Conservation (phyloP, 2,888 invertebrate species). For the Pterobdella sp. region DNA sequence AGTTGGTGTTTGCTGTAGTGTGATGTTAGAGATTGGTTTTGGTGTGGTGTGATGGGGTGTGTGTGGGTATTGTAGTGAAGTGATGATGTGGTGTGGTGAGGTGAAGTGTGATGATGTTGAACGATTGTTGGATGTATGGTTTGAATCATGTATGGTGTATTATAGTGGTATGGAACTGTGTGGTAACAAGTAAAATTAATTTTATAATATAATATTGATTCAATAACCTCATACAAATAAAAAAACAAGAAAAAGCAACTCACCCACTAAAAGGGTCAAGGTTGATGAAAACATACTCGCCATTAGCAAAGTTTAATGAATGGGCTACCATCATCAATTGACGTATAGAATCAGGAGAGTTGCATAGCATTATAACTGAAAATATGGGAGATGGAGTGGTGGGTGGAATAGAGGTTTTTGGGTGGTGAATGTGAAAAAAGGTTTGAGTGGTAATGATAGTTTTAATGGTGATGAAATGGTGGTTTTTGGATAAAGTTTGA, state of each 20-base stretch:
- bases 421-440: too few species aligned
- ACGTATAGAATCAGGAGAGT: slow-evolving; percentile 25
- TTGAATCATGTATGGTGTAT: neutral
- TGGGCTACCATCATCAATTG: slow-evolving; percentile 26
- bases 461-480: too few species aligned
- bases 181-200: neutral
- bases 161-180: neutral
- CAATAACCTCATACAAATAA: too few species aligned
- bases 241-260: neutral
- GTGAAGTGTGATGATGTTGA: neutral
- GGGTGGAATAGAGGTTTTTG: too few species aligned
- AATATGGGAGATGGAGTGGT: neutral
- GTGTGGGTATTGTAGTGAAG: too few species aligned
- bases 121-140: neutral
- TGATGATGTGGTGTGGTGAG: neutral
- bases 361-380: slow-evolving; percentile 26
- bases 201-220: too few species aligned
- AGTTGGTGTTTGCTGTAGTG: slow-evolving; percentile 50
- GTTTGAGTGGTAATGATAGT: too few species aligned
- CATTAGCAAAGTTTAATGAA: slow-evolving; percentile 27
- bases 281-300: slow-evolving; percentile 31
- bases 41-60: neutral
- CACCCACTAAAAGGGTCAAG: slow-evolving; percentile 27
- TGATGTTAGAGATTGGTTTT: too few species aligned
- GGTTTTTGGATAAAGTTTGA: too few species aligned